phyloP scores from a whole-genome alignment of 2,888 invertebrate species.

The Leucophenga montana region DNA sequence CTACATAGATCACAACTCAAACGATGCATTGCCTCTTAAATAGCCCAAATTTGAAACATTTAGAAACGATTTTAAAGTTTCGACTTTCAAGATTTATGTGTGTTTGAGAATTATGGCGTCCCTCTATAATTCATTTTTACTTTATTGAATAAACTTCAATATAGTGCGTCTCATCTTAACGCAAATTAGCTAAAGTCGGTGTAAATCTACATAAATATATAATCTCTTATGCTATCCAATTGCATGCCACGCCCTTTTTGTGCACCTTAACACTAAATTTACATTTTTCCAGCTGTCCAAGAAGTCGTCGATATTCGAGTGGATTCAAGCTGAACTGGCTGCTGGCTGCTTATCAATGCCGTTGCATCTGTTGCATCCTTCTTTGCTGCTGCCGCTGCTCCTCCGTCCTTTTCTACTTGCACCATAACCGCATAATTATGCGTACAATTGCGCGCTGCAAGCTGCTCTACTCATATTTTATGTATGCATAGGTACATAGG shows the following conservation, averaged over 20 bases:
- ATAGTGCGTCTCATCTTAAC: background rate
- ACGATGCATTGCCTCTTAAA: constrained; percentile 68
- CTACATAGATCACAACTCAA: constrained; percentile 70
- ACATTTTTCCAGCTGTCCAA: constrained; percentile 42
- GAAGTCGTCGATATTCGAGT: background rate
- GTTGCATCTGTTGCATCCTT: constrained; percentile 22
- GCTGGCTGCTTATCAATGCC: background rate
- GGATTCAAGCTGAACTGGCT: background rate
- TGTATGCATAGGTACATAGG: too few species aligned
- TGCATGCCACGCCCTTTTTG: constrained; percentile 52
- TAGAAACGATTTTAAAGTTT: constrained; percentile 47
- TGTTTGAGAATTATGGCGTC: background rate
- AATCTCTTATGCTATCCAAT: background rate
- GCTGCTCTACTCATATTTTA: constrained; percentile 1
- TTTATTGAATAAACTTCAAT: too few species aligned
- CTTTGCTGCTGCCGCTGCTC: background rate
- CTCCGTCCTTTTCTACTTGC: constrained; percentile 2
- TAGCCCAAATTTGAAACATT: constrained; percentile 45
- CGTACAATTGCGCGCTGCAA: background rate
- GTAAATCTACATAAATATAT: too few species aligned
- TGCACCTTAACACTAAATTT: constrained; percentile 57
- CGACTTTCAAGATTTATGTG: constrained; percentile 1
- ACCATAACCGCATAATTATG: constrained; percentile 19
- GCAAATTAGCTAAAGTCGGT: background rate
- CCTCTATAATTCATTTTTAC: too few species aligned